These are phyloP conservation scores for Brachypodius melanocephalos DNA, from an alignment of 2,113 vertebrate species.

Conservation along the genomic window DNA sequence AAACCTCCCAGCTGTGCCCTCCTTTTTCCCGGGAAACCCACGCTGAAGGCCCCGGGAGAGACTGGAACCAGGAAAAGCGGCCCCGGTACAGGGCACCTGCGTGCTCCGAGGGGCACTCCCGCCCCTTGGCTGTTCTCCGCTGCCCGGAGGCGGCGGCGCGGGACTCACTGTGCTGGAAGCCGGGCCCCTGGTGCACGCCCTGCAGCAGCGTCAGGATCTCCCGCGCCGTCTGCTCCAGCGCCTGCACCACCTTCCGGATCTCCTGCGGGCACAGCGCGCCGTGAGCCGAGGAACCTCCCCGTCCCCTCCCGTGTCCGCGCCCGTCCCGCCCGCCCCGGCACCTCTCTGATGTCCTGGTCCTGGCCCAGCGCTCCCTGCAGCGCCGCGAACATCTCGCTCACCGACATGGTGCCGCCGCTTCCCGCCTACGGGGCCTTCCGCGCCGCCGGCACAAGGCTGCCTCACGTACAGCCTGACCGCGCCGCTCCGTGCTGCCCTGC, in stretches of 20 bases:
- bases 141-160: not conserved
- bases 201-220: conserved; percentile 94
- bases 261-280: conserved; percentile 74
- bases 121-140: not conserved
- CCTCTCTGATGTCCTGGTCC: conserved; percentile 94
- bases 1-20: not conserved
- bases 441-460: not conserved
- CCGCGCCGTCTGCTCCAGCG: conserved; percentile 92
- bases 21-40: fast-evolving
- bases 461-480: not conserved
- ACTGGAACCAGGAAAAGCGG: fast-evolving
- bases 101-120: too few relatives aligned
- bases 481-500: not conserved
- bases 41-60: too few relatives aligned
- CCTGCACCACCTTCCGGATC: conserved; percentile 93
- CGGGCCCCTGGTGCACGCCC: conserved; percentile 91
- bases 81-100: fast-evolving
- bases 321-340: not conserved
- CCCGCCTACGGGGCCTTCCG: not conserved
- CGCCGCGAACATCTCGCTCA: conserved; percentile 89
- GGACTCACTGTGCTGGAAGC: conserved; percentile 92
- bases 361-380: conserved; percentile 88
- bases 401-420: conserved; percentile 81
- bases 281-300: not conserved
- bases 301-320: fast-evolving